Percentiles rank a stretch among this genome's conserved stretches.
phyloP scores from a whole-genome alignment of 2,888 invertebrate species.

The Tachystola acroxantha region DNA sequence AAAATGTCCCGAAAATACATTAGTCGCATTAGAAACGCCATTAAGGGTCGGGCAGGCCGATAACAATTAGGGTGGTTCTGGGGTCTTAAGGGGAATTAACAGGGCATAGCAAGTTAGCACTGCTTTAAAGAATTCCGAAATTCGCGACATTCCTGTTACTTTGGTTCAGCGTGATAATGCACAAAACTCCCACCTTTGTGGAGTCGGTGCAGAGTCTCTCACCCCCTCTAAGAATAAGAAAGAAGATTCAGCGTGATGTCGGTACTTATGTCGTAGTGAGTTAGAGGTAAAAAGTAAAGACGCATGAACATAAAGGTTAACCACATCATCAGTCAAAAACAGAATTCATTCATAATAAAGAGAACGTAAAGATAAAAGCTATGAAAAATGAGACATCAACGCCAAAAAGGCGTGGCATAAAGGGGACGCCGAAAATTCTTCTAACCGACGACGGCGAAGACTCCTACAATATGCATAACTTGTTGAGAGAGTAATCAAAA shows the following conservation, averaged over 20 bases:
- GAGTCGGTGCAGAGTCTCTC: too few species aligned
- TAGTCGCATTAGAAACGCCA: conserved; percentile 75
- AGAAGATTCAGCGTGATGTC: too few species aligned
- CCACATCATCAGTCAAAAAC: conserved; percentile 45
- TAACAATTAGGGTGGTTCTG: conserved; percentile 75
- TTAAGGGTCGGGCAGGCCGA: conserved; percentile 67
- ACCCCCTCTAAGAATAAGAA: too few species aligned
- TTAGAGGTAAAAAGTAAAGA: conserved; percentile 3
- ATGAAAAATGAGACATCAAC: conserved; percentile 60
- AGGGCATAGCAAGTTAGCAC: conserved; percentile 57
- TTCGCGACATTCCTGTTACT: not conserved
- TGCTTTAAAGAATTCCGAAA: conserved; percentile 43
- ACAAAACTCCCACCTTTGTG: too few species aligned
- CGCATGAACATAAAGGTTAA: conserved; percentile 27
- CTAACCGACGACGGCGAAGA: conserved; percentile 52
- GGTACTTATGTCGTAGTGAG: too few species aligned
- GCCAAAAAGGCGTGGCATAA: conserved; percentile 46
- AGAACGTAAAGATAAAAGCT: conserved; percentile 50
- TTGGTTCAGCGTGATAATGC: too few species aligned
- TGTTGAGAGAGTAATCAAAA: conserved; percentile 78
- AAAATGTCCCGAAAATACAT: conserved; percentile 77
- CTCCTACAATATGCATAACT: conserved; percentile 77
- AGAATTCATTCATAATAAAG: conserved; percentile 59
- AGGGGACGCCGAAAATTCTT: conserved; percentile 58
- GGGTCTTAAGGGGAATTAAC: conserved; percentile 71